These are phyloP conservation scores for Lacanobia wlatinum DNA, from an alignment of 2,888 invertebrate species.

Conservation along the genomic window DNA sequence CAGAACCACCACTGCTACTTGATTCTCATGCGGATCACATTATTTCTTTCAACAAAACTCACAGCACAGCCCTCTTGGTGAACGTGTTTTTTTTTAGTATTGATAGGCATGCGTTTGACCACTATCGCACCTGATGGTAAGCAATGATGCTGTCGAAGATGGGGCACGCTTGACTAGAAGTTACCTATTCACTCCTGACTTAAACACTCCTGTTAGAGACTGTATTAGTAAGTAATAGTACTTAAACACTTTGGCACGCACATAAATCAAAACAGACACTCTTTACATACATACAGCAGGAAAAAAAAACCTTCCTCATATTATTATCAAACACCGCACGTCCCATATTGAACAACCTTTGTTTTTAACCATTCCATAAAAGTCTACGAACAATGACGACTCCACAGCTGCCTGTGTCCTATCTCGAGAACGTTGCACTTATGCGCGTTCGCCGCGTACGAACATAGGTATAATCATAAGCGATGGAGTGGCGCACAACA, in stretches of 20 bases:
- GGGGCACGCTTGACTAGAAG: no score
- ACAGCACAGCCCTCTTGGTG: no score
- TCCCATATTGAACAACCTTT: slow-evolving; percentile 30
- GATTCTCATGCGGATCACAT: no score
- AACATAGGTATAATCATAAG: slow-evolving; percentile 65
- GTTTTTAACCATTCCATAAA: slow-evolving; percentile 42
- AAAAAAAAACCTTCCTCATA: background rate
- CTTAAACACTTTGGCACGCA: background rate
- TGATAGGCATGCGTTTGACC: no score
- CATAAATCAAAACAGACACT: background rate
- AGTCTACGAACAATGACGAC: slow-evolving; percentile 32
- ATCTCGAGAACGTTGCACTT: slow-evolving; percentile 67
- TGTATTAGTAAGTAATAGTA: no score
- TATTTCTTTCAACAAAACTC: no score
- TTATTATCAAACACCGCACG: slow-evolving; percentile 34
- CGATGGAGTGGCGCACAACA: slow-evolving; percentile 66
- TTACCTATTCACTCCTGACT: no score
- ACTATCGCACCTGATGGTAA: no score
- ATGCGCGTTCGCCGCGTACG: slow-evolving; percentile 63
- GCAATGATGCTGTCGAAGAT: no score
- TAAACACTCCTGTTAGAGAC: no score
- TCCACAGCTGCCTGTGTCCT: slow-evolving; percentile 51
- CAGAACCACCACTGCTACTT: background rate
- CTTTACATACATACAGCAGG: background rate
- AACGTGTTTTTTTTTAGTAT: background rate